A percentile compares a stretch with the other conserved stretches of the same genome.
Conservation (phyloP, 2,797 vertebrate genomes). For the Nannoperca australis region DNA sequence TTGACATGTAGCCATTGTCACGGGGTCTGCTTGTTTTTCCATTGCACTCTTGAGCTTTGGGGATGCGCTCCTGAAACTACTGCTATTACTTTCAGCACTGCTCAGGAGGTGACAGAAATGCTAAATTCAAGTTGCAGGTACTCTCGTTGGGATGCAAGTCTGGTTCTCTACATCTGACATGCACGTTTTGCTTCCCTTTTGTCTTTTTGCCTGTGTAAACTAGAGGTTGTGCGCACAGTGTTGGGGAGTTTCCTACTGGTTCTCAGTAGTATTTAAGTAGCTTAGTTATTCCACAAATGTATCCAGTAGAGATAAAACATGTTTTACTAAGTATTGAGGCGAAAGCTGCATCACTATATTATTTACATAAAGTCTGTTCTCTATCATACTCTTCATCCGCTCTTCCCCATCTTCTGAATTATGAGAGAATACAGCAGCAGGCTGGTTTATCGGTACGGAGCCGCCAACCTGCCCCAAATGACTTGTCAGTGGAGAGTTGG, state of each 20-base stretch:
- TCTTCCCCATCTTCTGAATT: not conserved
- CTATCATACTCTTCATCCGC: not conserved
- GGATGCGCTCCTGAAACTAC: conserved; percentile 2
- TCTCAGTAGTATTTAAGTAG: not conserved
- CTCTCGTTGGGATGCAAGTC: not conserved
- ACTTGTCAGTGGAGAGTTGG: not conserved
- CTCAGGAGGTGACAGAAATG: not conserved
- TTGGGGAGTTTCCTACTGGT: not conserved
- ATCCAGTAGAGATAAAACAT: not conserved
- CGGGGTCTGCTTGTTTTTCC: not conserved
- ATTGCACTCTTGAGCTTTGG: not conserved
- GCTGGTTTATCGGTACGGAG: not conserved
- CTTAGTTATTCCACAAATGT: not conserved
- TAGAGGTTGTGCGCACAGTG: not conserved
- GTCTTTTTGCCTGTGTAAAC: not conserved
- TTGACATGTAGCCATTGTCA: not conserved
- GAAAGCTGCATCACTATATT: not conserved
- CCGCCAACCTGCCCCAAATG: not conserved
- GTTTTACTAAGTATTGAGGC: not conserved
- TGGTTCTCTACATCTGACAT: not conserved
- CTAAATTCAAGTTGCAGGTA: not conserved
- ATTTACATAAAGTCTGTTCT: not conserved
- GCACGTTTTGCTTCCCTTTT: not conserved
- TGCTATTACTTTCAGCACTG: not conserved
- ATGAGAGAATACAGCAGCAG: not conserved